These are phyloP conservation scores for Scolopax mira DNA, from an alignment of 2,113 vertebrate genomes.

Conservation along the genomic window DNA sequence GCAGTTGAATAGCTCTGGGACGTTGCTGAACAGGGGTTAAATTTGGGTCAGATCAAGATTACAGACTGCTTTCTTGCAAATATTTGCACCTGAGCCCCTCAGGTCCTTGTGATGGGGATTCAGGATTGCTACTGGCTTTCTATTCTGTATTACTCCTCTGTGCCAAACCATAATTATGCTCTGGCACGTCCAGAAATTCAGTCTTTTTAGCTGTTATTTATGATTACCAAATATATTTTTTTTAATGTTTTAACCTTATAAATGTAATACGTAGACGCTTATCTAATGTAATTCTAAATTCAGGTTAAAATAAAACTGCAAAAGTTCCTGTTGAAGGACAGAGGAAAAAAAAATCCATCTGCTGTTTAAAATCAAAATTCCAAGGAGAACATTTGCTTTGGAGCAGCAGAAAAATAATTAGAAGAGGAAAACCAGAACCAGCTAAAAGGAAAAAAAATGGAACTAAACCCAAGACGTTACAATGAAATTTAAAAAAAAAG, in stretches of 20 bases:
- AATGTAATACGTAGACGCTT: not conserved
- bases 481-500: not conserved
- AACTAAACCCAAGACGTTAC: not conserved
- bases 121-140: not conserved
- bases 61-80: not conserved
- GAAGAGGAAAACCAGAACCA: not conserved
- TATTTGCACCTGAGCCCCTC: not conserved
- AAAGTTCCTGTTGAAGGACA: not conserved
- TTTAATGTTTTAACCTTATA: not conserved
- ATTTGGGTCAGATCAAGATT: not conserved
- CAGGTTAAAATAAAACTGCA: not conserved
- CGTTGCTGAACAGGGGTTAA: not conserved
- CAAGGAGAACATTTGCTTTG: conserved; percentile 8
- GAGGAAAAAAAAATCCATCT: not conserved
- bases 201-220: not conserved
- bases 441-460: not conserved
- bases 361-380: conserved; percentile 18
- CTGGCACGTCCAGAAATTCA: not conserved
- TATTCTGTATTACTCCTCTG: not conserved
- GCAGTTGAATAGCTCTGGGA: not conserved
- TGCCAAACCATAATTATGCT: not conserved
- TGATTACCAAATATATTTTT: not conserved
- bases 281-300: not conserved
- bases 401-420: conserved; percentile 31
- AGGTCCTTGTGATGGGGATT: not conserved